Conservation (phyloP, 2,888 invertebrate genomes). For the Nebria brevicollis region DNA sequence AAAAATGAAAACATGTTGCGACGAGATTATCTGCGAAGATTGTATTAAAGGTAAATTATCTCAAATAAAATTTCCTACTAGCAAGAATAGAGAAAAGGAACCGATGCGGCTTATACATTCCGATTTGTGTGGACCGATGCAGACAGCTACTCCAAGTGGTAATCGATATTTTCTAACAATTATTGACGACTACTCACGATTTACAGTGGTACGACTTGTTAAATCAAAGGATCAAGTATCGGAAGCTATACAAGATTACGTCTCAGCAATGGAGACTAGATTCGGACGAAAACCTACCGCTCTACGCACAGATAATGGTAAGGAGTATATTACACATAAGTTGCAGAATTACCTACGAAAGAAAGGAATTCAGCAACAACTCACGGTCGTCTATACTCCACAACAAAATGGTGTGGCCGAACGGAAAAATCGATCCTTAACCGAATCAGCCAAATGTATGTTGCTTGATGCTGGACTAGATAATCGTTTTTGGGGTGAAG, state of each 20-base stretch:
- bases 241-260: slow-evolving; percentile 6
- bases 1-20: no score
- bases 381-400: no score
- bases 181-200: slow-evolving; percentile 4
- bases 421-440: no score
- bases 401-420: no score
- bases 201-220: slow-evolving; percentile 5
- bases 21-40: not conserved
- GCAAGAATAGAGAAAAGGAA: not conserved
- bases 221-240: slow-evolving; percentile 10
- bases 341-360: no score
- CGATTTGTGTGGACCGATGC: slow-evolving; percentile 3
- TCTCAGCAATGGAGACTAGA: slow-evolving; percentile 8
- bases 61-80: slow-evolving; percentile 3
- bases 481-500: no score
- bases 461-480: no score
- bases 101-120: slow-evolving; percentile 7
- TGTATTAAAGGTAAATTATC: slow-evolving; percentile 16
- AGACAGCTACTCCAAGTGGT: not conserved
- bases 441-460: not conserved
- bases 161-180: not conserved
- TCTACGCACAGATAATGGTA: not conserved
- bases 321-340: no score
- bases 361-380: no score
- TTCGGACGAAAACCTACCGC: not conserved